Evolutionary conservation across 2,888 invertebrate genomes (phyloP).

Genomic region (Meta bourneti): DNA sequence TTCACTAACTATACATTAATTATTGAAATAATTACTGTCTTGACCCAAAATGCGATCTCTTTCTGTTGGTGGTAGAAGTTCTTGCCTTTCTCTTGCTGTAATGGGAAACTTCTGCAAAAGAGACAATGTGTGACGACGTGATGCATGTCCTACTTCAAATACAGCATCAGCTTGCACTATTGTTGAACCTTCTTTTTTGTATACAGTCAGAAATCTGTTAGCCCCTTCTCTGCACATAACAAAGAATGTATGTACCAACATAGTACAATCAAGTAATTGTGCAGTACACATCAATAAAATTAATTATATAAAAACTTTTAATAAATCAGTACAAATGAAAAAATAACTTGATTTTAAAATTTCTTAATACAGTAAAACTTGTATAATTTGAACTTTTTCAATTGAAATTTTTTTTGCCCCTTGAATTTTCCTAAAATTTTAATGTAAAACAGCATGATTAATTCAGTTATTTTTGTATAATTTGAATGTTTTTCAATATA

Average conservation of each 20-base stretch:
- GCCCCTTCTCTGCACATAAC: slow-evolving; percentile 84
- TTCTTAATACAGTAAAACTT: no score
- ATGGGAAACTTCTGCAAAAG: slow-evolving; percentile 86
- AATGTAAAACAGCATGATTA: no score
- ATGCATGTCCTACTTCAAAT: slow-evolving; percentile 85
- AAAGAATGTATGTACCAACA: not conserved
- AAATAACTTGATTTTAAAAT: no score
- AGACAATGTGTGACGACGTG: slow-evolving; percentile 85
- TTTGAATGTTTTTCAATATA: no score
- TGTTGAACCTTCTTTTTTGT: slow-evolving; percentile 86
- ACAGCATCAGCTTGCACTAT: slow-evolving; percentile 86
- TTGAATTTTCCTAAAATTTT: no score
- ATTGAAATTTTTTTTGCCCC: no score
- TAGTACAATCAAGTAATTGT: not conserved
- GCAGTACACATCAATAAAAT: not conserved
- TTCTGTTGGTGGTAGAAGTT: slow-evolving; percentile 85
- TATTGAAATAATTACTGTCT: slow-evolving; percentile 59
- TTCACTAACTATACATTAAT: not conserved
- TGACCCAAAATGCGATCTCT: slow-evolving; percentile 83
- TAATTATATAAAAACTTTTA: not conserved
- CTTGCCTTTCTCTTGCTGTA: slow-evolving; percentile 86
- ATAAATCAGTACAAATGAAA: not conserved
- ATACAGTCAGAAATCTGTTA: slow-evolving; percentile 86
- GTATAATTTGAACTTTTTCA: no score
- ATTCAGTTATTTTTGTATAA: no score